Percentiles rank a stretch among this genome's conserved stretches.
phyloP scores from a whole-genome alignment of 1,140 invertebrate species.

The Muscidifurax raptorellus region DNA sequence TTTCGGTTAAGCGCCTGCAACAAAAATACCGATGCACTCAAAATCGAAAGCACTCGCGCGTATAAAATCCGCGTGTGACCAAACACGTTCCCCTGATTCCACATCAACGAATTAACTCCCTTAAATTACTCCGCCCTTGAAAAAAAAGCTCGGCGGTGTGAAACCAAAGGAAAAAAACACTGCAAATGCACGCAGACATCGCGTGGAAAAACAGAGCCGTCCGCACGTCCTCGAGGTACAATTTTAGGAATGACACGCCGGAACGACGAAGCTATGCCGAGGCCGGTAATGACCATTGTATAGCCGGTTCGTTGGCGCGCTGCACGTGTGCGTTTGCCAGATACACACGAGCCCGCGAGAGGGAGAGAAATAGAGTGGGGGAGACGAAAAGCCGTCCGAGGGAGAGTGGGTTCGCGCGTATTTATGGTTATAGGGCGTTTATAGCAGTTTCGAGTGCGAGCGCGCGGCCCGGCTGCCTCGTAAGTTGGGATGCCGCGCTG shows the following conservation, averaged over 20 bases:
- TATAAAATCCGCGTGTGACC: neutral
- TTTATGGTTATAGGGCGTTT: constrained; percentile 57
- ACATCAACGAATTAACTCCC: neutral
- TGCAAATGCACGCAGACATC: constrained; percentile 21
- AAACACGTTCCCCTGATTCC: constrained; percentile 7
- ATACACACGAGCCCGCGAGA: neutral
- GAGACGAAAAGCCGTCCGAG: no score
- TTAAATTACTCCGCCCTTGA: neutral
- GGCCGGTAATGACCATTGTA: constrained; percentile 46
- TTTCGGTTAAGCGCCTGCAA: neutral
- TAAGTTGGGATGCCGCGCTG: constrained; percentile 60
- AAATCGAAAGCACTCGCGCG: neutral
- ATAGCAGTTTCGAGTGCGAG: constrained; percentile 54
- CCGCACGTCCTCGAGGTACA: constrained; percentile 7
- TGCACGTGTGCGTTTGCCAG: constrained; percentile 25
- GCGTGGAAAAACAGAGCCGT: constrained; percentile 18
- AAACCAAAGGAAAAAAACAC: constrained; percentile 5
- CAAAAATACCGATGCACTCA: neutral
- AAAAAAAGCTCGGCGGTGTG: constrained; percentile 2
- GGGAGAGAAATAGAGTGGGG: constrained; percentile 17
- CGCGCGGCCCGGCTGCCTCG: constrained; percentile 44
- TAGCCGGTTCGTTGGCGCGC: neutral
- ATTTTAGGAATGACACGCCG: constrained; percentile 42
- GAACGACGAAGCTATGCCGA: neutral
- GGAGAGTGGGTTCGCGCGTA: constrained; percentile 42